phyloP scores from a whole-genome alignment of 2,113 vertebrate genomes.

The Dicerorhinus sumatrensis region DNA sequence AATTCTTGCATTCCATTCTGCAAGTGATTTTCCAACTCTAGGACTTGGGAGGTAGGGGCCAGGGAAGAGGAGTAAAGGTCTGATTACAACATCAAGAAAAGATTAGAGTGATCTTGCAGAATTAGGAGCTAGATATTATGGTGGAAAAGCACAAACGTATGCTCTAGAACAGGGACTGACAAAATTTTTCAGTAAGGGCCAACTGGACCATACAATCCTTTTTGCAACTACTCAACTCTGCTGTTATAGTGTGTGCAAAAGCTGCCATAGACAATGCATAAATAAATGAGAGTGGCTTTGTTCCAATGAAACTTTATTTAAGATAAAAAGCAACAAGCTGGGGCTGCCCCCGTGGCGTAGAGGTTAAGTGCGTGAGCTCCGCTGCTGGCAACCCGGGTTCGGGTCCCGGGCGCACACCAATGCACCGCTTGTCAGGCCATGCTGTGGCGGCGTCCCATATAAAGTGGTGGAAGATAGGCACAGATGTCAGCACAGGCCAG shows the following conservation, averaged over 20 bases:
- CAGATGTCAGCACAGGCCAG: too few species aligned
- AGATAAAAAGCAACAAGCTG: background rate
- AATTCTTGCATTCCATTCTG: background rate
- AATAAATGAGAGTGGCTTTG: background rate
- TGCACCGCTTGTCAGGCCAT: too few species aligned
- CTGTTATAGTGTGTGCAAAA: background rate
- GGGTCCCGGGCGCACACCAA: too few species aligned
- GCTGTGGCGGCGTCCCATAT: too few species aligned
- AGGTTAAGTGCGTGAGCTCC: too few species aligned
- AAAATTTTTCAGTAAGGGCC: background rate
- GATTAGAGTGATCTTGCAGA: background rate
- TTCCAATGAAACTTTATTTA: background rate
- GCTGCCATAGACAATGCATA: too few species aligned
- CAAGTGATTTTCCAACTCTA: background rate
- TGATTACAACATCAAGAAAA: background rate
- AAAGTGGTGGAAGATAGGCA: too few species aligned
- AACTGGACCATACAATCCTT: accelerated
- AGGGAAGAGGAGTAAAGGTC: background rate
- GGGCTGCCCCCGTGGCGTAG: too few species aligned
- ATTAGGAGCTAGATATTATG: background rate
- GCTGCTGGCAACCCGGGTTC: too few species aligned
- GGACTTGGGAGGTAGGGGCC: background rate
- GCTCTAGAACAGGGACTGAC: background rate
- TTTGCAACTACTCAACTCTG: background rate
- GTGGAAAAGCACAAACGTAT: background rate